These are phyloP conservation scores for Hyperoplus lanceolatus DNA, from an alignment of 2,797 vertebrate species.

Conservation along the genomic window DNA sequence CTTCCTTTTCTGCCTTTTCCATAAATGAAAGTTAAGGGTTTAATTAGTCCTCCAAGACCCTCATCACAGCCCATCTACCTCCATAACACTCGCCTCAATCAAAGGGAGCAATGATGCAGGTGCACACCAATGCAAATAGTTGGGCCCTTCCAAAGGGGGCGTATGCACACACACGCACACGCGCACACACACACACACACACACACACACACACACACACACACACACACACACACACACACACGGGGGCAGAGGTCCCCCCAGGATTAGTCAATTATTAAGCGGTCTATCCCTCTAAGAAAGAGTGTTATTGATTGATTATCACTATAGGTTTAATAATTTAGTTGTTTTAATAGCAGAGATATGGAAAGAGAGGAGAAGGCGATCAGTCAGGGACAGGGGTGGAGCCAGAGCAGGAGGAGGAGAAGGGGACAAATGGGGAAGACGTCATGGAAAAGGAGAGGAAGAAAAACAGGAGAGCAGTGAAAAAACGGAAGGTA, in stretches of 20 bases:
- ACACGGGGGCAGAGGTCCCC: conserved; percentile 76
- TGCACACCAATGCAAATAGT: conserved; percentile 58
- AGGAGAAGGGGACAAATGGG: conserved; percentile 2
- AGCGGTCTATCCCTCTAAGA: conserved; percentile 92
- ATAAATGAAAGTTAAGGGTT: conserved; percentile 66
- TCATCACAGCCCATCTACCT: conserved; percentile 67
- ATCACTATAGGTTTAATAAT: conserved; percentile 93
- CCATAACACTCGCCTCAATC: conserved; percentile 58
- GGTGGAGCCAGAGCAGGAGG: conserved; percentile 13
- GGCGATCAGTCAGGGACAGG: conserved; percentile 52
- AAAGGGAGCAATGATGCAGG: conserved; percentile 65
- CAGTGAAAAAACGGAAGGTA: conserved; percentile 14
- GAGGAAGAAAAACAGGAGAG: background rate
- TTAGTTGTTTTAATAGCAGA: conserved; percentile 89
- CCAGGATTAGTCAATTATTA: conserved; percentile 95
- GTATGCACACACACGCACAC: conserved; percentile 16
- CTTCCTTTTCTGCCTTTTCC: conserved; percentile 40
- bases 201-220: background rate
- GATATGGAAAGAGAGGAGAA: conserved; percentile 72
- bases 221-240: conserved; percentile 16
- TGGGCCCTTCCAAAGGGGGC: background rate
- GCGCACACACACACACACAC: conserved; percentile 6
- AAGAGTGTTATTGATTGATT: conserved; percentile 92
- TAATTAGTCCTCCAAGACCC: conserved; percentile 71
- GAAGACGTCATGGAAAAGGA: conserved; percentile 25